Evolutionary conservation across 1,140 invertebrate genomes (phyloP).

Genomic region (Acromyrmex charruanus): DNA sequence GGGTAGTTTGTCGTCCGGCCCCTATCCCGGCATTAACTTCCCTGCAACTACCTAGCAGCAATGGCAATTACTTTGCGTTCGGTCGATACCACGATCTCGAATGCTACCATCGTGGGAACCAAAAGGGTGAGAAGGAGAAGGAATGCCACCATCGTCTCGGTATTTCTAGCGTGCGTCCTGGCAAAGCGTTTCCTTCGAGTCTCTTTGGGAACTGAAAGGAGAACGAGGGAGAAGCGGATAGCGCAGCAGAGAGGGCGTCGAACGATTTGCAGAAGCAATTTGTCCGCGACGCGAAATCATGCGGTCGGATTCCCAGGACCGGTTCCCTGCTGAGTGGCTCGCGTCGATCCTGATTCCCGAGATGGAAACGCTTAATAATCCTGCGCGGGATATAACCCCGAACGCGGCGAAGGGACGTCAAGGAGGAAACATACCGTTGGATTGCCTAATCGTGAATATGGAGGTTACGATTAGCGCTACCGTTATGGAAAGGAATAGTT

Average conservation of each 20-base stretch:
- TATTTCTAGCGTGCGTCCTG: conserved; percentile 34
- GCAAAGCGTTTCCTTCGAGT: conserved; percentile 32
- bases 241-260: background rate
- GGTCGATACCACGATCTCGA: conserved; percentile 51
- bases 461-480: conserved; percentile 6
- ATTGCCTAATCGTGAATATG: conserved; percentile 31
- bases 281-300: conserved; percentile 53
- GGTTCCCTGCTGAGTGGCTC: conserved; percentile 29
- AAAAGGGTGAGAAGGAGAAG: background rate
- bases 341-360: conserved; percentile 45
- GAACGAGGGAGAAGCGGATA: background rate
- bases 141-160: conserved; percentile 4
- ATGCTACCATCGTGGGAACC: background rate
- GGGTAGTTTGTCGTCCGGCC: conserved; percentile 15
- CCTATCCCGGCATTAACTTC: conserved; percentile 21
- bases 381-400: background rate
- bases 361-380: conserved; percentile 51
- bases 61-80: conserved; percentile 60
- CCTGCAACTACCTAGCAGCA: conserved; percentile 27
- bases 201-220: conserved; percentile 31
- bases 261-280: conserved; percentile 62
- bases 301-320: conserved; percentile 8
- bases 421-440: background rate
- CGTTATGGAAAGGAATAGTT: conserved; percentile 35
- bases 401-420: background rate